Evolutionary conservation across 1,140 invertebrate genomes (phyloP).

Genomic region (Habropoda laboriosa): DNA sequence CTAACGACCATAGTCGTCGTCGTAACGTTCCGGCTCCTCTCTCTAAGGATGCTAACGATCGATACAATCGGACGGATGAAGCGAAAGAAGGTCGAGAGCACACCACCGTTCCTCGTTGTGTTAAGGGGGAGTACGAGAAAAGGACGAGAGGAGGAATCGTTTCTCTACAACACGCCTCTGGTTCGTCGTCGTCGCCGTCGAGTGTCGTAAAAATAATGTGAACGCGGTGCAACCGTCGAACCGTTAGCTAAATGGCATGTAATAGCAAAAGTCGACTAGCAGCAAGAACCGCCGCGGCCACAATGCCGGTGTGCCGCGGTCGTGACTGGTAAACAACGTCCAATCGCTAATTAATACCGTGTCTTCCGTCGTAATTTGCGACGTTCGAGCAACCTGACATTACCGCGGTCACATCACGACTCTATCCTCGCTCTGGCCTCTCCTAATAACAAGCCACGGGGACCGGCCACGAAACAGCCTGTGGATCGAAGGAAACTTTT

Average conservation of each 20-base stretch:
- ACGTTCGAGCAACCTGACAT: slow-evolving; percentile 52
- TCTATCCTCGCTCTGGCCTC: slow-evolving; percentile 50
- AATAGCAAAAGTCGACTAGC: slow-evolving; percentile 70
- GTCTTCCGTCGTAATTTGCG: slow-evolving; percentile 57
- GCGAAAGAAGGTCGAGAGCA: slow-evolving; percentile 33
- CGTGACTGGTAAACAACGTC: slow-evolving; percentile 59
- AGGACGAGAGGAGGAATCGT: slow-evolving; percentile 68
- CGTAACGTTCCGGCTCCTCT: not conserved
- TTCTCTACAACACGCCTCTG: slow-evolving; percentile 65
- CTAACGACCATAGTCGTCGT: not conserved
- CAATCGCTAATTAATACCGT: slow-evolving; percentile 63
- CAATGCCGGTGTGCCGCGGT: slow-evolving; percentile 51
- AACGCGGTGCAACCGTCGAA: slow-evolving; percentile 69
- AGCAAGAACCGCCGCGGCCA: slow-evolving; percentile 58
- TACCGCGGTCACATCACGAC: slow-evolving; percentile 60
- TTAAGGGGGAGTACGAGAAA: slow-evolving; percentile 63
- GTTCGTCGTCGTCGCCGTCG: slow-evolving; percentile 75
- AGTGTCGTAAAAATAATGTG: slow-evolving; percentile 79
- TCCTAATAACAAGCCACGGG: slow-evolving; percentile 45
- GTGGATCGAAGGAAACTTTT: slow-evolving; percentile 35
- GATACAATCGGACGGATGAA: not conserved
- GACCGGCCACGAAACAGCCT: not conserved
- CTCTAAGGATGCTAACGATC: not conserved
- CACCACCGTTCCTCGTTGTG: too few relatives aligned
- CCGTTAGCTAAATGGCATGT: slow-evolving; percentile 77